A percentile compares a stretch with the other conserved stretches of the same genome.
Conservation (phyloP, 2,113 vertebrate species). For the Archilochus colubris region DNA sequence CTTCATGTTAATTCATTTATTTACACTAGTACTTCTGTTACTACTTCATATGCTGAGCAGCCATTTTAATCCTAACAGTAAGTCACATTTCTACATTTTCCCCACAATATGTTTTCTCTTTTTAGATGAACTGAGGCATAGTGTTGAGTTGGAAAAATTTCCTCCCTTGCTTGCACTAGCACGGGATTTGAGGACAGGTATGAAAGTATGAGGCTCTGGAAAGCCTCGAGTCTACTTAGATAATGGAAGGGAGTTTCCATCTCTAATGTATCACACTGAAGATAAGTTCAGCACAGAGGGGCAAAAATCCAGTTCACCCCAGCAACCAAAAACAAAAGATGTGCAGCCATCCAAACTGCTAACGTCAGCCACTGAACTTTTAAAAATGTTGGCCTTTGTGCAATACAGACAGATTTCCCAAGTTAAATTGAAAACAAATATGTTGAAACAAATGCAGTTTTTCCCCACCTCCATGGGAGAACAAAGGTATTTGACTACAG, state of each 20-base stretch:
- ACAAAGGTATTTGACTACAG: not conserved
- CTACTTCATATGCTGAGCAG: not conserved
- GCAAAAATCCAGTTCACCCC: not conserved
- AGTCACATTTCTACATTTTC: not conserved
- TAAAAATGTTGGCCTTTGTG: not conserved
- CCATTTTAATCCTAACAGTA: not conserved
- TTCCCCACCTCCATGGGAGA: constrained; percentile 6
- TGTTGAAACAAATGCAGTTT: not conserved
- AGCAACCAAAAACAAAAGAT: not conserved
- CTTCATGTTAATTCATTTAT: not conserved
- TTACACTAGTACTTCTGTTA: not conserved
- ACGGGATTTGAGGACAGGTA: not conserved
- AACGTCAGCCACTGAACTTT: not conserved
- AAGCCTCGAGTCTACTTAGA: not conserved
- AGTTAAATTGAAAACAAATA: not conserved
- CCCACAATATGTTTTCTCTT: not conserved
- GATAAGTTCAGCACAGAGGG: not conserved
- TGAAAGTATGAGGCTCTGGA: not conserved
- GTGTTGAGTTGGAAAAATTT: not conserved
- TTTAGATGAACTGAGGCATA: not conserved
- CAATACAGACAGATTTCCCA: not conserved
- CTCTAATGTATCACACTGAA: accelerated
- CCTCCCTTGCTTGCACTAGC: not conserved
- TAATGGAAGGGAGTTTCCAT: not conserved
- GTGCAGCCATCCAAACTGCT: not conserved